Percentiles rank a stretch among this genome's conserved stretches.
These are phyloP conservation scores for Eublepharis macularius DNA, from an alignment of 2,113 vertebrate genomes.

Conservation along the genomic window DNA sequence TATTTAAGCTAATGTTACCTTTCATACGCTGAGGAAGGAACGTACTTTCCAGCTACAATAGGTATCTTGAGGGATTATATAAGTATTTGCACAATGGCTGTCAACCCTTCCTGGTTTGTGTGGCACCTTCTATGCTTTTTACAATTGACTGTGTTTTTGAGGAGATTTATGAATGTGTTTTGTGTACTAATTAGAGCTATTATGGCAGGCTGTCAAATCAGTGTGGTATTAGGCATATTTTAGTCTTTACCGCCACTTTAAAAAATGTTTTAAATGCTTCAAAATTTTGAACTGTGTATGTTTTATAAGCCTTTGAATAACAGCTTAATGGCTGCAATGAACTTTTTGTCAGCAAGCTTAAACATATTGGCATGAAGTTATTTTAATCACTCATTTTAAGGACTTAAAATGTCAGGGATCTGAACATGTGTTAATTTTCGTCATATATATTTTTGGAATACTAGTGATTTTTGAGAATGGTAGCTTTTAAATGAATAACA, in stretches of 20 bases:
- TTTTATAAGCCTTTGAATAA: slow-evolving; percentile 55
- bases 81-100: background rate
- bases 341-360: slow-evolving; percentile 54
- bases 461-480: too few relatives aligned
- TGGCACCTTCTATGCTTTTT: slow-evolving; percentile 28
- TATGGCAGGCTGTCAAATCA: slow-evolving; percentile 57
- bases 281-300: slow-evolving; percentile 48
- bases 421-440: too few relatives aligned
- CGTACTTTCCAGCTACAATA: slow-evolving; percentile 29
- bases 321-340: slow-evolving; percentile 43
- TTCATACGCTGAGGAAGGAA: background rate
- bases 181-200: slow-evolving; percentile 53
- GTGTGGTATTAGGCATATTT: slow-evolving; percentile 45
- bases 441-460: too few relatives aligned
- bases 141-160: slow-evolving; percentile 27
- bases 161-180: background rate
- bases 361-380: slow-evolving; percentile 27
- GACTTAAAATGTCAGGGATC: too few relatives aligned
- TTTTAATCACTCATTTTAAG: background rate
- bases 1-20: slow-evolving; percentile 3
- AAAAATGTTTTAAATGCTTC: slow-evolving; percentile 52
- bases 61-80: slow-evolving; percentile 18
- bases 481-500: too few relatives aligned
- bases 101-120: slow-evolving; percentile 25
- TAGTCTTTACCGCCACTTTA: slow-evolving; percentile 17